Base-by-base conservation (phyloP, 2,797 vertebrate genomes). In the Galaxias olidus region DNA sequence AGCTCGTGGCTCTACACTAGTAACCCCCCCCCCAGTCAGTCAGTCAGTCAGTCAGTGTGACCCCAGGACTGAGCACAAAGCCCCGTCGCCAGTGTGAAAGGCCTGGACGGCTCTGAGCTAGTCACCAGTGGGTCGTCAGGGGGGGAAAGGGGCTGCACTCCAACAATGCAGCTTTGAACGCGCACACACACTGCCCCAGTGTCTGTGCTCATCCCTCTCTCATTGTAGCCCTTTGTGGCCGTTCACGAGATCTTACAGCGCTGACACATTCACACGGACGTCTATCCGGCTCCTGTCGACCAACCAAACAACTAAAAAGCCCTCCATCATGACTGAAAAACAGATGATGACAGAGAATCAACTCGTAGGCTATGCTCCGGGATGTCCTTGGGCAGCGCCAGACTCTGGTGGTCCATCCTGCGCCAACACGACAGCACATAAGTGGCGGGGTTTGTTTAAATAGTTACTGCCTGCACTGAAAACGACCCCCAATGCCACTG, bases 151-250 rank as follows among this genome's bases (percentile, higher is more conserved):
- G 5, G 86, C 73, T 81, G 85, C 75, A 72, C 65, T 77, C 68
- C 86, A 91, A 91, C 91, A 93, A 91, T 90, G 87, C 83, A 78
- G 89, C 90, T 89, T 88, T 91, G 75, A 91, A 84, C 82, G 84
- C 58, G 44, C 49, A 66, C 63, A 61, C 71, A 78, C 77, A 80
- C 73, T 84, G 82, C 75, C 84, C 81, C 88, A 89, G 86, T 90
- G 89, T 90, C 84, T 62, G 45, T 76, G 65, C 87, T 88, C 87
- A 88, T 90, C 86, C 87, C 85, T 84, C 84, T 58, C 84, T 86
- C 86, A 84, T 89, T 88, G 88, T 89, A 41, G 68, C 70, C 84
- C 82, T 90, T 90, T 91, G 89, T 91, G 86, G 85, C 71, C 78
- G 76, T 86, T 90, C 83, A 81, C 70, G 42, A 87, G 86, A 88